phyloP scores from a whole-genome alignment of 2,797 vertebrate species.

The Neosalanx taihuensis region DNA sequence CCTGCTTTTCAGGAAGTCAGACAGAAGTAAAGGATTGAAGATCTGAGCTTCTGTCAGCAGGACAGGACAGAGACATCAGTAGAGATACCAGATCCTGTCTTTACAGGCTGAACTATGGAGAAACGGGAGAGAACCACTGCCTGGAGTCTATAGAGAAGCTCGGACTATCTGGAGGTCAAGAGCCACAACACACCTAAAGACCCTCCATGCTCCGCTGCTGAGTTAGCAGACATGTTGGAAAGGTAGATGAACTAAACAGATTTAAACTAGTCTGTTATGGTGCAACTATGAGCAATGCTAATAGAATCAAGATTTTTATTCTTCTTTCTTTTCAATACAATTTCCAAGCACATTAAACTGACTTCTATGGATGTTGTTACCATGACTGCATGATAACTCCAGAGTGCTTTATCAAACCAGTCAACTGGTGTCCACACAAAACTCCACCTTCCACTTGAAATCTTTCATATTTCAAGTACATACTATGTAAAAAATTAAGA shows the following conservation, averaged over 20 bases:
- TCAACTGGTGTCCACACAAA: not conserved
- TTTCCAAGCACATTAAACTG: not conserved
- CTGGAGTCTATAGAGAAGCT: not conserved
- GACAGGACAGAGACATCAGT: constrained; percentile 7
- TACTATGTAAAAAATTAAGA: too few relatives aligned
- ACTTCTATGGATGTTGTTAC: not conserved
- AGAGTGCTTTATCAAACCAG: not conserved
- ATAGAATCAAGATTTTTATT: too few relatives aligned
- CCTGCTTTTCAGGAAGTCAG: constrained; percentile 9
- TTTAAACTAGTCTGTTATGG: constrained; percentile 7
- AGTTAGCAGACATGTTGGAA: not conserved
- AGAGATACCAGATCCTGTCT: constrained; percentile 8
- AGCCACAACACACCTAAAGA: not conserved
- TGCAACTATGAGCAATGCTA: constrained; percentile 7
- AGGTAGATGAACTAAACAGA: not conserved
- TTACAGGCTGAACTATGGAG: constrained; percentile 9
- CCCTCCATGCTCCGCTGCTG: not conserved
- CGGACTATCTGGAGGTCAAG: not conserved
- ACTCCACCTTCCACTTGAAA: too few relatives aligned
- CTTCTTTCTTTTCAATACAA: too few relatives aligned
- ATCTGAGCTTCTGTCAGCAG: constrained; percentile 14
- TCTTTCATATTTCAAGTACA: too few relatives aligned
- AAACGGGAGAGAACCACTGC: not conserved
- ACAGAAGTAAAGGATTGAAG: constrained; percentile 15
- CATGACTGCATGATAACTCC: not conserved